phyloP scores from a whole-genome alignment of 92 coral and sea anemone species.

The Phenganax subtilis region DNA sequence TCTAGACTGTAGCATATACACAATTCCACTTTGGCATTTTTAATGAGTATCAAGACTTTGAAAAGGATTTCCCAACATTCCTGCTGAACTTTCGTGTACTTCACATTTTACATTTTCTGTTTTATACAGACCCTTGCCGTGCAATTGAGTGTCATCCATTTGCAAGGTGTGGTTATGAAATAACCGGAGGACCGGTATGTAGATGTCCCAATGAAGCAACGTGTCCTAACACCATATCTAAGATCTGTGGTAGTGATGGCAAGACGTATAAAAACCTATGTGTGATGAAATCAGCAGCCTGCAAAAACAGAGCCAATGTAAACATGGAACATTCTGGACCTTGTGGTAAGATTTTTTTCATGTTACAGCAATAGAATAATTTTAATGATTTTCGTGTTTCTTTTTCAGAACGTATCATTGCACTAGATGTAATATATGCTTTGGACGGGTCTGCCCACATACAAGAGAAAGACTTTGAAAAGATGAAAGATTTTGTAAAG shows the following conservation, averaged over 20 bases:
- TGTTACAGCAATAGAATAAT: neutral
- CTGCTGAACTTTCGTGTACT: too few relatives aligned
- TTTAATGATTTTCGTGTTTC: neutral
- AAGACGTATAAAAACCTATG: slow-evolving; percentile 60
- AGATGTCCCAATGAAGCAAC: slow-evolving; percentile 15
- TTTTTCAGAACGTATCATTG: slow-evolving; percentile 26
- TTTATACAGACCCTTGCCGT: slow-evolving; percentile 25
- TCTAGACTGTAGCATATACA: neutral
- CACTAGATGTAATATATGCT: slow-evolving; percentile 47
- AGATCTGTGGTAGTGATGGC: slow-evolving; percentile 73
- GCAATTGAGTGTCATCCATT: slow-evolving; percentile 18
- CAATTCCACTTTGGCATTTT: too few relatives aligned
- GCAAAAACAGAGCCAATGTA: slow-evolving; percentile 42
- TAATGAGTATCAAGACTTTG: too few relatives aligned
- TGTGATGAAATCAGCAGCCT: slow-evolving; percentile 51
- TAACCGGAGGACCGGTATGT: slow-evolving; percentile 25
- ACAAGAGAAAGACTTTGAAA: slow-evolving; percentile 35
- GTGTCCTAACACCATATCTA: slow-evolving; percentile 47
- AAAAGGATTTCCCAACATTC: too few relatives aligned
- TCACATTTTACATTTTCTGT: neutral
- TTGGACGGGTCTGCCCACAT: slow-evolving; percentile 39
- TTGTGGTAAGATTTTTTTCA: slow-evolving; percentile 56
- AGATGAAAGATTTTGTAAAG: slow-evolving; percentile 51
- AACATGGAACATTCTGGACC: slow-evolving; percentile 56
- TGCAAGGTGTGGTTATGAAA: slow-evolving; percentile 31